Evolutionary conservation across 2,888 invertebrate genomes (phyloP), one percentile per base, ranked within the genome.

Genomic region (Ischnura elegans): DNA sequence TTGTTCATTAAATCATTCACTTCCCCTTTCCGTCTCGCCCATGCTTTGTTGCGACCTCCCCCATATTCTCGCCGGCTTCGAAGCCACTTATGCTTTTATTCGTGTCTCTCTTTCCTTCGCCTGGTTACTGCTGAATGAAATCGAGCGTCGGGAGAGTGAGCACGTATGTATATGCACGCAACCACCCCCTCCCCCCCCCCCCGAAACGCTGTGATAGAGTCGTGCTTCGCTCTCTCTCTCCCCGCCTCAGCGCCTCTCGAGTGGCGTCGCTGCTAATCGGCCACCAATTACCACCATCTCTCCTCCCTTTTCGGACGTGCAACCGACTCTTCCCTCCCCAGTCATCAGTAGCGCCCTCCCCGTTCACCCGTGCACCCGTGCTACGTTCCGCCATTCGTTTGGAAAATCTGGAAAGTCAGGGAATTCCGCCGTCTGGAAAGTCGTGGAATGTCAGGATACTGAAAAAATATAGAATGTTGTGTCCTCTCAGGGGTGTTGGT

Each of bases 211-310:
- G 3, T 1, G 13, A 2, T 19, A 2, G 51, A 51, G 51, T 51
- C 2, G n/a, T n/a, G 0, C 51, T 6, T 51, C 51, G 51, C 19
- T 51, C 4, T 10, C 19, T 10, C 21, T 19, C 61, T n/a, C 61
- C n/a, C 8, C 61, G 61, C 21, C n/a, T n/a, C 61, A 13, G 4
- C 29, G 76, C n/a, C 36, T 76, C 36, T n/a, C 29, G 36, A 76
- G 76, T 76, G 76, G 76, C 76, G 76, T 76, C n/a, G 76, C 36
- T 36, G 29, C 29, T n/a, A 76, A 36, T 76, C 76, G 29, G 76
- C 25, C 29, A 76, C 76, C 76, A 76, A 76, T 76, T 76, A 76
- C 76, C 76, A 36, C 36, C 76, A 36, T 76, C n/a, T n/a, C n/a
- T n/a, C 76, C 36, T 36, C 0, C 76, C 36, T 0, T 8, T 36